Base-by-base conservation (phyloP, 2,113 vertebrate species). In the Chaetura pelagica region DNA sequence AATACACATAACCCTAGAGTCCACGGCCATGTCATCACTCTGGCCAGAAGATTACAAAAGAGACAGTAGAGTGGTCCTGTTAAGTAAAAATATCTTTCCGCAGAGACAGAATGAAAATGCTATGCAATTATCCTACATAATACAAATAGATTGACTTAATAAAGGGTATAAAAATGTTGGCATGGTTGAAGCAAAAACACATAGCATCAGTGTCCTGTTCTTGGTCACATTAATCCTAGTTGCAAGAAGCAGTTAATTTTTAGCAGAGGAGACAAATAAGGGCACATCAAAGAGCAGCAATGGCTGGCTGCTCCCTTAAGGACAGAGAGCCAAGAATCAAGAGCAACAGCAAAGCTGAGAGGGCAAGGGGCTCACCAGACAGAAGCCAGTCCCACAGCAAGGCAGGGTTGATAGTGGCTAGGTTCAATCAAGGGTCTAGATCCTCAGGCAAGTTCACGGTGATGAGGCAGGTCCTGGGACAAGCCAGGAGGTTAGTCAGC, bases 51-150 rank as follows among this genome's bases (percentile, higher is more conserved):
- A 80, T 83, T 79, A 83, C 32, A 75, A 58, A 88, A 88, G 79
- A 80, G 58, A 29, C 34, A 76, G 61, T 16, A 62, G 32, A 88
- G 44, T 27, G 48, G 58, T 79, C 89, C 67, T 91, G 22, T 67
- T 59, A 79, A 85, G 34, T 17, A 89, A 83, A 93, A 67, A 90
- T 23, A 83, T 90, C 93, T 89, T 96, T 72, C 34, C 29, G 17
- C 79, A 64, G 48, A 72, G 62, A 79, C n/a, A 85, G 62, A 86
- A 71, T 76, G 54, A 86, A 83, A 91, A 91, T 83, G 84, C 29
- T 51, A 11, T 80, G 44, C 54, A 73, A 72, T 89, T 93, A 89
- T 51, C 52, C 32, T 64, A 13, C 54, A 61, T 42, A 81, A 61
- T 30, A 71, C 29, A 69, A 77, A 74, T 12, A 78, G 40, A 74